phyloP scores from a whole-genome alignment of 1,140 invertebrate species.

The Macrosteles quadrilineatus region DNA sequence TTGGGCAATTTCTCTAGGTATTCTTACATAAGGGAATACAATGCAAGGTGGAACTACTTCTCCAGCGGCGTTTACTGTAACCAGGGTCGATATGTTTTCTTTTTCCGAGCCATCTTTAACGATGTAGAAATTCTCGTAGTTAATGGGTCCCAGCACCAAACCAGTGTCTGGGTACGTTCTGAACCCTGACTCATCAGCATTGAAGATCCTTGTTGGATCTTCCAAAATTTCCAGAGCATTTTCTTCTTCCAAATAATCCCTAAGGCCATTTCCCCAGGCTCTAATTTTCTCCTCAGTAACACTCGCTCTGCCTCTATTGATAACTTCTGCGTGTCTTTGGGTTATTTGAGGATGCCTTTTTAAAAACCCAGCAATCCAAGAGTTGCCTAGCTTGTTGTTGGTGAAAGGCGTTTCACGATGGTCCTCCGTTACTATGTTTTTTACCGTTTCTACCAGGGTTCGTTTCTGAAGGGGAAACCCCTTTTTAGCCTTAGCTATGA shows the following conservation, averaged over 20 bases:
- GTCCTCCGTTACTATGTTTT: constrained; percentile 5
- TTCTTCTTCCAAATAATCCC: not conserved
- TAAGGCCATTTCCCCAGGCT: not conserved
- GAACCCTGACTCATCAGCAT: not conserved
- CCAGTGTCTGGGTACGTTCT: not conserved
- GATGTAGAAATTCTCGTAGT: constrained; percentile 17
- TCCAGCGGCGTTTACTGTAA: not conserved
- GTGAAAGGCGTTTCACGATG: not conserved
- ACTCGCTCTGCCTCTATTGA: constrained; percentile 5
- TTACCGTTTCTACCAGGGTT: constrained; percentile 3
- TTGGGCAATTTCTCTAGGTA: constrained; percentile 10
- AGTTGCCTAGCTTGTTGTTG: constrained; percentile 15
- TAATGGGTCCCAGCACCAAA: constrained; percentile 3
- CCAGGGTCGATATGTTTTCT: not conserved
- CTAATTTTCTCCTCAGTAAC: constrained; percentile 16
- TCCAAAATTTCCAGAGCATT: not conserved
- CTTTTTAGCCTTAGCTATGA: constrained; percentile 19
- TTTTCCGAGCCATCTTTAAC: constrained; percentile 20
- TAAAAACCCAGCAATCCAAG: not conserved
- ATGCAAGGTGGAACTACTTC: constrained; percentile 2
- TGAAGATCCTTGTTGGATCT: not conserved
- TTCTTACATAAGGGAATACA: constrained; percentile 20
- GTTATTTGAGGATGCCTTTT: constrained; percentile 6
- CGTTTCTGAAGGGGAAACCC: constrained; percentile 17
- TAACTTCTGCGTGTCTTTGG: constrained; percentile 8